Conservation (phyloP, 2,113 vertebrate species). For the Delphinapterus leucas region DNA sequence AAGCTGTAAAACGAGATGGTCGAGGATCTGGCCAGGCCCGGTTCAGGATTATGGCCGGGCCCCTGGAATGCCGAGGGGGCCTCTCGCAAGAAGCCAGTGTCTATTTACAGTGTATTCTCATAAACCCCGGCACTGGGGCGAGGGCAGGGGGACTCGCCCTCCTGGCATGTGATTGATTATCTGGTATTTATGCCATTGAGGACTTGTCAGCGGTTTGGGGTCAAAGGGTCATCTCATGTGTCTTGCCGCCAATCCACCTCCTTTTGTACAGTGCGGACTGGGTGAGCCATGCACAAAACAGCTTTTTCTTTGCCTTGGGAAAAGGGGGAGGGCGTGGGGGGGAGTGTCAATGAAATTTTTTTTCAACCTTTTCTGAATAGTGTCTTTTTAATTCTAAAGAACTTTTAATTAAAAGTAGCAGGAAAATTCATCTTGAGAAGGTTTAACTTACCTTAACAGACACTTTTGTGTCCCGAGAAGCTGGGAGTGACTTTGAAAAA, state of each 20-base stretch:
- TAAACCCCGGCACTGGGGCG: constrained; percentile 83
- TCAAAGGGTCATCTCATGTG: constrained; percentile 94
- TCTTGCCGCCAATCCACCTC: constrained; percentile 94
- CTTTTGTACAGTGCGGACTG: constrained; percentile 97
- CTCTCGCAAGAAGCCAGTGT: constrained; percentile 86
- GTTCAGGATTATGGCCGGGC: constrained; percentile 64
- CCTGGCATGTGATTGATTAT: constrained; percentile 98
- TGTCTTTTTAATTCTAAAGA: constrained; percentile 90
- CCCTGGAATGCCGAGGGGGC: constrained; percentile 88
- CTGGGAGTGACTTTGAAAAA: constrained; percentile 57
- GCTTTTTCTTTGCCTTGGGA: constrained; percentile 92
- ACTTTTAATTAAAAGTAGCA: constrained; percentile 90
- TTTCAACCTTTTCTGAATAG: constrained; percentile 86
- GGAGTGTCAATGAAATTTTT: constrained; percentile 89
- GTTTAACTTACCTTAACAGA: constrained; percentile 88
- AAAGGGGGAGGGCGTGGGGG: constrained; percentile 86
- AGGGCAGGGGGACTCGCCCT: constrained; percentile 87
- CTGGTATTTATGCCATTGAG: constrained; percentile 94
- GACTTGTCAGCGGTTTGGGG: constrained; percentile 93
- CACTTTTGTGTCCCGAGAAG: constrained; percentile 82
- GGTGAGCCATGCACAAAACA: constrained; percentile 89
- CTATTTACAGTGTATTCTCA: constrained; percentile 93
- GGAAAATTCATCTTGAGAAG: constrained; percentile 86
- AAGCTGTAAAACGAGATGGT: constrained; percentile 72
- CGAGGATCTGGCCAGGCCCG: constrained; percentile 70